Evolutionary conservation across 1,140 invertebrate genomes (phyloP).

Genomic region (Heliothis subflexa): DNA sequence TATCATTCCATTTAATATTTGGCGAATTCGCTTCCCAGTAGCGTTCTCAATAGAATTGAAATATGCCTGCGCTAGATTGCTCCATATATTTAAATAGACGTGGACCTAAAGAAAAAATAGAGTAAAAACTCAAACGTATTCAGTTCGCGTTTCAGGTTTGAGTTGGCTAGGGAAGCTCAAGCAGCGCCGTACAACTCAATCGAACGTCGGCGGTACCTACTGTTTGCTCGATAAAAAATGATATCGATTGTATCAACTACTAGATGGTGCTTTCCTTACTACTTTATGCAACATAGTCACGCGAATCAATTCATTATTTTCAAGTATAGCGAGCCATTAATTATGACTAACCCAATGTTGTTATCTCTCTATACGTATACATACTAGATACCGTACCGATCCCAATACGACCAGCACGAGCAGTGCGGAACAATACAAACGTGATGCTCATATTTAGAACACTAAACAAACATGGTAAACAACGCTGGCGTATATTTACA

Average conservation of each 20-base stretch:
- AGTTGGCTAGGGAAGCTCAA: background rate
- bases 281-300: background rate
- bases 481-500: constrained; percentile 7
- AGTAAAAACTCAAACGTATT: too few relatives aligned
- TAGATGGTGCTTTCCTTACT: background rate
- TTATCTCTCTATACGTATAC: background rate
- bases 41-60: too few relatives aligned
- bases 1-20: background rate
- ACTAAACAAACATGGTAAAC: constrained; percentile 16
- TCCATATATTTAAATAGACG: too few relatives aligned
- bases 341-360: constrained; percentile 5
- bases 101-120: too few relatives aligned
- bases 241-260: background rate
- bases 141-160: background rate
- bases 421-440: constrained; percentile 1
- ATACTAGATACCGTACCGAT: background rate
- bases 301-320: background rate
- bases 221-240: background rate
- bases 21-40: too few relatives aligned
- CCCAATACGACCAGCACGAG: background rate
- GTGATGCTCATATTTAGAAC: constrained; percentile 12
- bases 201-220: background rate
- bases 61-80: too few relatives aligned
- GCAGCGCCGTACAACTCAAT: background rate
- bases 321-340: background rate